A percentile compares a stretch with the other conserved stretches of the same genome.
Evolutionary conservation across 2,797 vertebrate species (phyloP).

Genomic region (Cheirogaleus major): DNA sequence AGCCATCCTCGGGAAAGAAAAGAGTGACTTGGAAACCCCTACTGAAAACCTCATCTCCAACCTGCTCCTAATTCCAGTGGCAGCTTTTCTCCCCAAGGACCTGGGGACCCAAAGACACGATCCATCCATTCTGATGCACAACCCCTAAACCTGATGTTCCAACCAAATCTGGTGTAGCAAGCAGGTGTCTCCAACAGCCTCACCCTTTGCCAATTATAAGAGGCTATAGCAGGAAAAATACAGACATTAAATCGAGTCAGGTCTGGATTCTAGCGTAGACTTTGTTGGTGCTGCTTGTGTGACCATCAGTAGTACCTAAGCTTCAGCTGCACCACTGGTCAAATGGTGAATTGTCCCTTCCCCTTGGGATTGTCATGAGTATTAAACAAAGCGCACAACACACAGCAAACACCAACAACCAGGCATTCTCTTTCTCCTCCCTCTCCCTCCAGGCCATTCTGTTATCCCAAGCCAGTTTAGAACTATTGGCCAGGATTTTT

Average conservation of each 20-base stretch:
- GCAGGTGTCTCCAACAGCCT: neutral
- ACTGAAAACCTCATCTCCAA: neutral
- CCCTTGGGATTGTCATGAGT: neutral
- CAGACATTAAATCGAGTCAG: neutral
- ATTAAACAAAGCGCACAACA: neutral
- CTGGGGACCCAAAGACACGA: neutral
- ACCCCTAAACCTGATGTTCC: neutral
- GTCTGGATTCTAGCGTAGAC: neutral
- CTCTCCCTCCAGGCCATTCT: neutral
- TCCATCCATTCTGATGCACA: neutral
- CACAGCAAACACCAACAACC: neutral
- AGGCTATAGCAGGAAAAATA: neutral
- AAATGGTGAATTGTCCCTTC: neutral
- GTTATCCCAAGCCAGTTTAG: conserved; percentile 8
- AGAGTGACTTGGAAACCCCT: neutral
- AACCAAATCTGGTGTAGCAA: neutral
- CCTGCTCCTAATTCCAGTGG: neutral
- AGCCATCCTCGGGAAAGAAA: neutral
- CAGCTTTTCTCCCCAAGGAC: neutral
- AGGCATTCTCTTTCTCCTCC: neutral
- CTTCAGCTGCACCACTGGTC: neutral
- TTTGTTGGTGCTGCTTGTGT: neutral
- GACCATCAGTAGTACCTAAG: neutral
- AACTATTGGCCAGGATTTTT: neutral
- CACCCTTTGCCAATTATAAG: neutral